Conservation (phyloP, 2,888 invertebrate species). For the Dendrolimus pini region DNA sequence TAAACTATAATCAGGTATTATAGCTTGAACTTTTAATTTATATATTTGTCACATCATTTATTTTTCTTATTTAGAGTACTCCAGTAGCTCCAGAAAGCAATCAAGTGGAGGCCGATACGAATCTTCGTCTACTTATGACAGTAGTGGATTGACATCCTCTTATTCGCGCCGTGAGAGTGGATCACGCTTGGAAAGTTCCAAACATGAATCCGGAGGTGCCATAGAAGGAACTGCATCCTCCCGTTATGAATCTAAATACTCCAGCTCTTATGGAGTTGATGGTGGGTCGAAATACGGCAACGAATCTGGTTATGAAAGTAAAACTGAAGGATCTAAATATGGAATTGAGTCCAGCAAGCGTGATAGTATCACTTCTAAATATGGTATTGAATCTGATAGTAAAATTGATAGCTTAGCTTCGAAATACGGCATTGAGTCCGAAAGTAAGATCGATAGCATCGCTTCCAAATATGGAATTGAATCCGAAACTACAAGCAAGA, state of each 20-base stretch:
- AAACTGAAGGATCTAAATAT: slow-evolving; percentile 27
- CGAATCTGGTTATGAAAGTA: slow-evolving; percentile 24
- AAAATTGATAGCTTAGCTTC: slow-evolving; percentile 43
- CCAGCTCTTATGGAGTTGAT: slow-evolving; percentile 34
- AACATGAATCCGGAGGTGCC: slow-evolving; percentile 41
- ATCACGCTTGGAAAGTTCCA: slow-evolving; percentile 44
- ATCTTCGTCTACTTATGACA: slow-evolving; percentile 48
- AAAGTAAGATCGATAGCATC: slow-evolving; percentile 36
- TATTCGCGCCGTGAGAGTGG: slow-evolving; percentile 61
- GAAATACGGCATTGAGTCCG: slow-evolving; percentile 41
- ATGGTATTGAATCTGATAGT: slow-evolving; percentile 47
- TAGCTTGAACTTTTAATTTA: not conserved
- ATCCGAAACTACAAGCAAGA: slow-evolving; percentile 25
- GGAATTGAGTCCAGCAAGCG: slow-evolving; percentile 38
- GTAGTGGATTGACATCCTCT: slow-evolving; percentile 40
- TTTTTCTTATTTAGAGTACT: slow-evolving; percentile 42
- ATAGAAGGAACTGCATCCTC: slow-evolving; percentile 48
- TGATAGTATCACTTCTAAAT: slow-evolving; percentile 49
- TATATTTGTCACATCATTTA: slow-evolving; percentile 1
- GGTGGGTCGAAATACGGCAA: slow-evolving; percentile 26
- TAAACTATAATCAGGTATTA: not conserved
- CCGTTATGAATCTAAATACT: slow-evolving; percentile 58
- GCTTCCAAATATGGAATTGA: slow-evolving; percentile 49
- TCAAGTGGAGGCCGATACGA: slow-evolving; percentile 58
- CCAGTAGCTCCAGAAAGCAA: slow-evolving; percentile 55